A percentile compares a stretch with the other conserved stretches of the same genome.
These are phyloP conservation scores for Melanchra persicariae DNA, from an alignment of 2,888 invertebrate species.

Conservation along the genomic window DNA sequence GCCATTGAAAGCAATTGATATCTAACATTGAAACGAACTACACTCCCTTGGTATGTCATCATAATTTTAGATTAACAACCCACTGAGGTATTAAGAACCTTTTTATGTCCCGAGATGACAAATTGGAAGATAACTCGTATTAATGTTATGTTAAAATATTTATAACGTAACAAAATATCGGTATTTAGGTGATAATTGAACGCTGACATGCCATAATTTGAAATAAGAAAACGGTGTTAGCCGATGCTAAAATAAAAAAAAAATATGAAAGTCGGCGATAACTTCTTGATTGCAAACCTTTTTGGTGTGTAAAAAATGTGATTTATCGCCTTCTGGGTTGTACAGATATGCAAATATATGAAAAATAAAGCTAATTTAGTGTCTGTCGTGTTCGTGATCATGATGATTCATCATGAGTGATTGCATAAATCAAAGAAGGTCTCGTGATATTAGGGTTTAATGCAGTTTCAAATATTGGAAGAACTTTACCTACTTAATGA, in stretches of 20 bases:
- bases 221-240: constrained; percentile 10
- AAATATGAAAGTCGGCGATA: constrained; percentile 17
- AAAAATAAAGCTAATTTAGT: constrained; percentile 35
- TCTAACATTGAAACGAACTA: constrained; percentile 29
- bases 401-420: constrained; percentile 6
- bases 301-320: constrained; percentile 36
- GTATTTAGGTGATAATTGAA: constrained; percentile 47
- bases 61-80: constrained; percentile 40
- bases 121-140: constrained; percentile 39
- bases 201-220: constrained; percentile 39
- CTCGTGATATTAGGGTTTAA: not conserved
- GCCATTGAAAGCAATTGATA: constrained; percentile 36
- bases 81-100: constrained; percentile 30
- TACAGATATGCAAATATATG: constrained; percentile 39
- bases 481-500: not conserved
- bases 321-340: constrained; percentile 37
- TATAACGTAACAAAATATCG: constrained; percentile 52
- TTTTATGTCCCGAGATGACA: constrained; percentile 49
- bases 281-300: constrained; percentile 38
- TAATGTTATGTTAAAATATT: constrained; percentile 61
- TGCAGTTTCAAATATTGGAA: not conserved
- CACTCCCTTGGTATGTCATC: constrained; percentile 30
- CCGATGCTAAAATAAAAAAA: constrained; percentile 18
- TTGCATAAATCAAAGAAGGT: not conserved
- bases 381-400: constrained; percentile 8